phyloP scores from a whole-genome alignment of 2,113 vertebrate genomes.

The Tamias sibiricus region DNA sequence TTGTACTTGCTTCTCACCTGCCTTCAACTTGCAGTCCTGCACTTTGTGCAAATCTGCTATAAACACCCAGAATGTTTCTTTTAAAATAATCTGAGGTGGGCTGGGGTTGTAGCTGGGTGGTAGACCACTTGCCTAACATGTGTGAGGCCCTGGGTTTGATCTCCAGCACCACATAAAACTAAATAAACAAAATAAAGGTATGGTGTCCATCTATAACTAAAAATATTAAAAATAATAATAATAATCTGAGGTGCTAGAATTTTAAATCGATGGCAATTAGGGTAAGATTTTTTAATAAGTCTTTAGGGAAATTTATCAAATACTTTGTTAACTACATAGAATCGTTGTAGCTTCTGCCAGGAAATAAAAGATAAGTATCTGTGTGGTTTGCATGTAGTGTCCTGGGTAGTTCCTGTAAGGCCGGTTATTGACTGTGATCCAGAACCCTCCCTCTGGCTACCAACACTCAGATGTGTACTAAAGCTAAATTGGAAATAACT shows the following conservation, averaged over 20 bases:
- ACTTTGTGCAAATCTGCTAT: background rate
- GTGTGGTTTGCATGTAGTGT: background rate
- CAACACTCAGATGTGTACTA: background rate
- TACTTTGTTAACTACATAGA: slow-evolving; percentile 51
- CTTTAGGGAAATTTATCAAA: background rate
- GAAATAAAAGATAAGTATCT: background rate
- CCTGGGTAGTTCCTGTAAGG: background rate
- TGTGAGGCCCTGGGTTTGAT: too few species aligned
- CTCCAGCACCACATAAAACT: too few species aligned
- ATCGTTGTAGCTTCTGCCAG: background rate
- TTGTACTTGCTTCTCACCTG: slow-evolving; percentile 41
- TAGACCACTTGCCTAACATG: too few species aligned
- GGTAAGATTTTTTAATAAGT: slow-evolving; percentile 25
- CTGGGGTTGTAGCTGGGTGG: too few species aligned
- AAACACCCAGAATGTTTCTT: slow-evolving; percentile 12
- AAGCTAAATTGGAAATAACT: background rate
- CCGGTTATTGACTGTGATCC: background rate
- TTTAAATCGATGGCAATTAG: slow-evolving; percentile 38
- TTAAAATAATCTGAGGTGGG: background rate
- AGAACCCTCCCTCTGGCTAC: background rate
- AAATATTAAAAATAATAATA: too few species aligned
- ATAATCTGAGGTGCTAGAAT: background rate
- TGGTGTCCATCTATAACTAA: too few species aligned
- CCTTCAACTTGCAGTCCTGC: background rate
- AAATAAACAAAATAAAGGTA: too few species aligned